Base-by-base conservation (phyloP, 64 coral and sea anemone genomes). In the Orbicella faveolata region DNA sequence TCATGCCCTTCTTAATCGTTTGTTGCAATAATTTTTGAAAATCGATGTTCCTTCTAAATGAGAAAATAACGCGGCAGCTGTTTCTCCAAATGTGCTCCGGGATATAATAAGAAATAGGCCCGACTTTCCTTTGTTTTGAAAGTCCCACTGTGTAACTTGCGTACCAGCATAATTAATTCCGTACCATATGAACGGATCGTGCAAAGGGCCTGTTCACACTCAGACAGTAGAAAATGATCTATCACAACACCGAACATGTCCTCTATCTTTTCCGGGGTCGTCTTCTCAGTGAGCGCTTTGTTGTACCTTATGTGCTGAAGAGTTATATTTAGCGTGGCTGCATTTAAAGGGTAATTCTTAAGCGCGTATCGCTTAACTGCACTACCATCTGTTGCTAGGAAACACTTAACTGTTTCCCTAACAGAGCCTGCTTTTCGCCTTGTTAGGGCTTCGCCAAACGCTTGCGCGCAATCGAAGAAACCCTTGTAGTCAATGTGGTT, bases 171-270 rank as follows among this genome's bases (percentile, higher is more conserved):
- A n/a, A n/a, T n/a, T n/a, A n/a, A n/a, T n/a, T n/a, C n/a, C n/a
- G 44, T 48, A 4, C 44, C 44, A 30, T 30, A 30, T 30, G 30
- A 30, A 30, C 30, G 30, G 30, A 30, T 30, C 30, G 30, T 30
- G 30, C 30, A 30, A 30, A 30, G 30, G 30, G 30, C 30, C 30
- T 30, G 30, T 30, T 90, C 25, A 35, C 93, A 94, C 21, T 94
- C 93, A 75, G 89, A 89, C 19, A 94, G n/a, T 57, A 94, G 61
- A 23, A 94, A 94, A 53, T 90, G 93, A 64, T 94, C 93, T 17
- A 94, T 19, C 7, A 90, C 51, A 41, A 90, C 80, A 26, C 64
- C 66, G 9, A 52, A 75, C 63, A 87, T 79, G 6, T 88, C 81
- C 44, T 94, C 81, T 8, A 61, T 57, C 15, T 33, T 18, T 9